A percentile compares a stretch with the other conserved stretches of the same genome.
These are phyloP conservation scores for Callospermophilus lateralis DNA, from an alignment of 2,113 vertebrate genomes.

Conservation along the genomic window DNA sequence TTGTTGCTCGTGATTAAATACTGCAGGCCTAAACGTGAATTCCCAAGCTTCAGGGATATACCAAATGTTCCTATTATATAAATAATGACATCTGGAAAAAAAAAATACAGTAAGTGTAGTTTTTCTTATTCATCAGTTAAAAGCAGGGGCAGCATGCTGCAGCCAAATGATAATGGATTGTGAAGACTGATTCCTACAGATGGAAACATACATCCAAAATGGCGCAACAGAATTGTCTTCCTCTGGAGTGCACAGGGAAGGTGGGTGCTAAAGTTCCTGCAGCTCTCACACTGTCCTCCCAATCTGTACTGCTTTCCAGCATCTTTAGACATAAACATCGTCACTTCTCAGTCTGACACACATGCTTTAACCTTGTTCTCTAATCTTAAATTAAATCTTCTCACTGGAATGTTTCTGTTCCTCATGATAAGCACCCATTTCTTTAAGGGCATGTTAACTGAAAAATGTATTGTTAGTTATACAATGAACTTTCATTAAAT, in stretches of 20 bases:
- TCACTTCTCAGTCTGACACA: background rate
- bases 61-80: background rate
- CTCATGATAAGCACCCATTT: background rate
- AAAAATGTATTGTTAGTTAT: background rate
- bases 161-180: background rate
- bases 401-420: background rate
- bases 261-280: background rate
- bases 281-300: background rate
- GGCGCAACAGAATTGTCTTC: background rate
- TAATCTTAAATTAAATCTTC: constrained; percentile 15
- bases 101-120: background rate
- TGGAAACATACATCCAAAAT: background rate
- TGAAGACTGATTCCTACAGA: background rate
- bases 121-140: background rate
- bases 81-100: background rate
- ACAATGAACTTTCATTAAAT: background rate
- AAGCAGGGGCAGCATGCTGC: background rate
- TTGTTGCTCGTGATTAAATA: background rate
- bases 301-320: background rate
- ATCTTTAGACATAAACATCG: background rate
- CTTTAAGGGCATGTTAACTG: background rate
- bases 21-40: background rate
- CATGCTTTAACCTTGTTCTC: background rate
- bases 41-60: background rate
- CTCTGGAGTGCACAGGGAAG: background rate